Percentiles rank a stretch among this genome's conserved stretches.
phyloP scores from a whole-genome alignment of 2,113 vertebrate species.

The Eulemur rufifrons region DNA sequence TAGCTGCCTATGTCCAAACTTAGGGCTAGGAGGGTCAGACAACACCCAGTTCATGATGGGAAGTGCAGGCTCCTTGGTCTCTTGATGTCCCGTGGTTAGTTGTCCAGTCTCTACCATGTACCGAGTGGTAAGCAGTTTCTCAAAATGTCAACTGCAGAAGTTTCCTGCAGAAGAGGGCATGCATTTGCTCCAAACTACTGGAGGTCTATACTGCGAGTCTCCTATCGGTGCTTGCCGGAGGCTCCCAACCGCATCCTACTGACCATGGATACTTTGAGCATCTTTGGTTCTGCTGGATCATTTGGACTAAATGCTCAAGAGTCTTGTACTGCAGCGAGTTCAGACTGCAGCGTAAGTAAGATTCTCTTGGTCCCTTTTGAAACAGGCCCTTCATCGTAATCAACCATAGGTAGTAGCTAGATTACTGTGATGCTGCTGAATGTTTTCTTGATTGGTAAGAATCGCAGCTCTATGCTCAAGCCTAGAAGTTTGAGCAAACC shows the following conservation, averaged over 20 bases:
- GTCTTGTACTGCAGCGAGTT: not conserved
- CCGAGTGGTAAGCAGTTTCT: not conserved
- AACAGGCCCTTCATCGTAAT: too few species aligned
- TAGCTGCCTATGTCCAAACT: not conserved
- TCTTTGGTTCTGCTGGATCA: not conserved
- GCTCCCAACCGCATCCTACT: not conserved
- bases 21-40: too few species aligned
- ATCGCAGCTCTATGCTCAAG: not conserved
- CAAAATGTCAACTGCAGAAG: not conserved
- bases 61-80: not conserved
- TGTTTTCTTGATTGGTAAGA: not conserved
- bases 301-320: not conserved
- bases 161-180: not conserved
- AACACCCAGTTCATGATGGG: not conserved
- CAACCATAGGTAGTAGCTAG: not conserved
- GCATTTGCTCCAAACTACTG: not conserved
- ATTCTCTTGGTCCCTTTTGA: not conserved
- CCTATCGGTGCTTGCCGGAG: too few species aligned
- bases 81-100: not conserved
- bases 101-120: not conserved
- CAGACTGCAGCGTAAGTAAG: too few species aligned
- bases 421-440: not conserved
- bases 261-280: not conserved
- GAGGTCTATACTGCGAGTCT: not conserved
- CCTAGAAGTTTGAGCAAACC: not conserved